phyloP scores from a whole-genome alignment of 2,113 vertebrate species.

The Illadopsis cleaveri region DNA sequence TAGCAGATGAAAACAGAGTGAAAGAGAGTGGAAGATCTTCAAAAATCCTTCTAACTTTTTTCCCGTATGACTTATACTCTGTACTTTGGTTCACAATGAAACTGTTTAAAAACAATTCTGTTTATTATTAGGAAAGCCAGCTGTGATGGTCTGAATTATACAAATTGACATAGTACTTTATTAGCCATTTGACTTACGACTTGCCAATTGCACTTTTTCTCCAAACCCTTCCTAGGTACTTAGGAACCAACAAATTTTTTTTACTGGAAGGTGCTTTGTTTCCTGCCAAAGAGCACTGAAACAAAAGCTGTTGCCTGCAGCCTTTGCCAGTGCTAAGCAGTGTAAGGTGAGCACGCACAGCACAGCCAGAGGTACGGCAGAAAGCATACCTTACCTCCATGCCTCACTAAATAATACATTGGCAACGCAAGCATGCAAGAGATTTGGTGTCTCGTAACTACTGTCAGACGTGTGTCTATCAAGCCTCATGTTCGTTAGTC shows the following conservation, averaged over 20 bases:
- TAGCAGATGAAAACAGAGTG: background rate
- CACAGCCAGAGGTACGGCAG: conserved; percentile 45
- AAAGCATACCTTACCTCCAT: conserved; percentile 61
- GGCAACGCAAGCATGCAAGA: conserved; percentile 75
- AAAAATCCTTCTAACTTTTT: background rate
- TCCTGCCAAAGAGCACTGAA: conserved; percentile 58
- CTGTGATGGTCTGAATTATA: background rate
- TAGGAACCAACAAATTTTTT: background rate
- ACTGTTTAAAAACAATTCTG: background rate
- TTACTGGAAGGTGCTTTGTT: conserved; percentile 40
- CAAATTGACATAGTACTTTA: background rate
- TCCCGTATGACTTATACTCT: background rate
- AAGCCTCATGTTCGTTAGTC: conserved; percentile 75
- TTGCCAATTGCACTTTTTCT: background rate
- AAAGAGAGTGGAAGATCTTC: background rate
- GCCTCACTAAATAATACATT: conserved; percentile 94
- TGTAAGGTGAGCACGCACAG: conserved; percentile 76
- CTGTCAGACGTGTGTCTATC: conserved; percentile 73
- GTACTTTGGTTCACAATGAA: background rate
- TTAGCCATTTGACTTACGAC: background rate
- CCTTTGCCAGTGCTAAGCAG: conserved; percentile 48
- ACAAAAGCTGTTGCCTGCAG: conserved; percentile 69
- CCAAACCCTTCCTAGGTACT: background rate
- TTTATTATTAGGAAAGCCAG: background rate
- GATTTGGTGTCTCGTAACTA: conserved; percentile 83